Percentiles rank a stretch among this genome's conserved stretches.
Evolutionary conservation across 2,888 invertebrate genomes (phyloP).

Genomic region (Acanthopleura granulata): DNA sequence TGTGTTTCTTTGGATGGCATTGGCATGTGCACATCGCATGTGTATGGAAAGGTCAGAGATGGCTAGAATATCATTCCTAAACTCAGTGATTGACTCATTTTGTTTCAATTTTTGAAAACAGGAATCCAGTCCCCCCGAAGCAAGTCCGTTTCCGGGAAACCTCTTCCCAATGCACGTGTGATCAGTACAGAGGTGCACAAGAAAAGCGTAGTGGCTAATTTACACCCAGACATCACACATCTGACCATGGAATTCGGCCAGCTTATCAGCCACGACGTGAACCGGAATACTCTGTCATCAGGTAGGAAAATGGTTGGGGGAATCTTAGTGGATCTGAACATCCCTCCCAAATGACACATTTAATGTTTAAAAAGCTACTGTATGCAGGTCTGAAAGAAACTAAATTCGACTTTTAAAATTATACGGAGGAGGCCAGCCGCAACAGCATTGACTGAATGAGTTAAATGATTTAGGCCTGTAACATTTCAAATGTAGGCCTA

Average conservation of each 20-base stretch:
- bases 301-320: not conserved
- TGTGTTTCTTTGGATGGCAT: too few relatives aligned
- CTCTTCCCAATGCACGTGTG: conserved; percentile 1
- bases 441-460: too few relatives aligned
- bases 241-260: conserved; percentile 19
- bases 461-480: too few relatives aligned
- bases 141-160: not conserved
- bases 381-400: not conserved
- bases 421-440: not conserved
- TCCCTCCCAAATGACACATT: not conserved
- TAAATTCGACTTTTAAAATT: not conserved
- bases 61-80: too few relatives aligned
- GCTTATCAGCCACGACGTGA: conserved; percentile 14
- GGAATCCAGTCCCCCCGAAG: not conserved
- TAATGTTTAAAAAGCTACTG: not conserved
- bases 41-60: not conserved
- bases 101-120: not conserved
- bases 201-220: conserved; percentile 2
- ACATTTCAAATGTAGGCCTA: too few relatives aligned
- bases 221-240: not conserved
- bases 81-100: too few relatives aligned
- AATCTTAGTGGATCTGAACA: not conserved
- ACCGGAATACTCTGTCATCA: not conserved
- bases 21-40: too few relatives aligned
- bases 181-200: conserved; percentile 13